Evolutionary conservation across 2,888 invertebrate genomes (phyloP), one percentile per base, ranked within the genome.

Genomic region (Synergus umbraculus): DNA sequence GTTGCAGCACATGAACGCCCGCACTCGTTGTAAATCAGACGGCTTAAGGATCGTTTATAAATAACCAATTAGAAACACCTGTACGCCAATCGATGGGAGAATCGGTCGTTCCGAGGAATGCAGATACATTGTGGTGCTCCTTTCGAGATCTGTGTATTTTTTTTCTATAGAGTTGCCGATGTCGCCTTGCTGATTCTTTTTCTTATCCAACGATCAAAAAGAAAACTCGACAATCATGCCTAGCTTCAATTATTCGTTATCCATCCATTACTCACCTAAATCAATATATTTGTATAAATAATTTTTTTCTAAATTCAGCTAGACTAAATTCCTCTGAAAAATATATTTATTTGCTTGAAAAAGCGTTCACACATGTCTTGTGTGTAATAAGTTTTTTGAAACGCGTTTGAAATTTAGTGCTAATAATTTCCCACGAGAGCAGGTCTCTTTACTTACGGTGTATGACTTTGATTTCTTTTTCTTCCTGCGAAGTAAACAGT

Each of bases 51-150:
- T 82, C 82, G 79, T 81, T 83, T 91, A 91, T 91, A 91, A 90
- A 91, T 91, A 89, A 90, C 89, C 91, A 91, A 91, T 91, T 91
- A 91, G 89, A 90, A 88, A 90, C 91, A 91, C 91, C 91, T 91
- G 91, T 90, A 86, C 84, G 79, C 76, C 80, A 82, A 82, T 82
- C 79, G 77, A 60, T 63, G 76, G 44, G 63, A 76, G 76, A 63
- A 60, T n/a, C 43, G 76, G 10, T 63, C 63, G 44, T 76, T 44
- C 15, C 54, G 76, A 78, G 76, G 83, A 83, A 83, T 83, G 82
- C 82, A 82, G 82, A 81, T 83, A 78, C 82, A 79, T 82, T 58
- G 58, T 58, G 58, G 58, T 58, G 9, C 58, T 58, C 58, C 58
- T 58, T 58, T 58, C 58, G n/a, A 58, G 58, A 58, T 58, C 18